A percentile compares a stretch with the other conserved stretches of the same genome.
phyloP scores from a whole-genome alignment of 2,888 invertebrate genomes.

The Zelleria hepariella region DNA sequence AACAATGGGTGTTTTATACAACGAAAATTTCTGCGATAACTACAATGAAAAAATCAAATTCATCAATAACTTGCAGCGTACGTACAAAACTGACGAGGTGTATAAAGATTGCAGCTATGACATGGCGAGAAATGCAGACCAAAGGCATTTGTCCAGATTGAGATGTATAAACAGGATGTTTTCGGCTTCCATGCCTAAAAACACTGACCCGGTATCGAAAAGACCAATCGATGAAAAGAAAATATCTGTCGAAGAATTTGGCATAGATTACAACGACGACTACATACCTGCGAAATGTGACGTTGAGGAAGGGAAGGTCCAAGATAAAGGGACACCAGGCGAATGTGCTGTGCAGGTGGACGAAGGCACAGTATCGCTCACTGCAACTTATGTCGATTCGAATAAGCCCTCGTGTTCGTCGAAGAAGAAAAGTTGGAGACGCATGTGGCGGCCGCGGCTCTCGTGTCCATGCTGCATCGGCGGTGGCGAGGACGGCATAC shows the following conservation, averaged over 20 bases:
- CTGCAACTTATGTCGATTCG: background rate
- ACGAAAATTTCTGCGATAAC: background rate
- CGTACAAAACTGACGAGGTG: constrained; percentile 17
- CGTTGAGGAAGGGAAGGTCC: background rate
- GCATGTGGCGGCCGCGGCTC: constrained; percentile 23
- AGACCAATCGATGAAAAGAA: background rate
- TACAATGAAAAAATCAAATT: background rate
- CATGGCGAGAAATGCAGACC: background rate
- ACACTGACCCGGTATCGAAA: background rate
- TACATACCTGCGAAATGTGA: background rate
- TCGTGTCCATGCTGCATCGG: constrained; percentile 50
- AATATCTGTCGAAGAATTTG: background rate
- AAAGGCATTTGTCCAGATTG: background rate
- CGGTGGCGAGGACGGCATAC: constrained; percentile 26
- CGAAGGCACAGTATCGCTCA: background rate
- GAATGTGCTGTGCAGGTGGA: background rate
- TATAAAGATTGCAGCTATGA: constrained; percentile 45
- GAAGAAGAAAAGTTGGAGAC: background rate
- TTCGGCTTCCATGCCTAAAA: background rate
- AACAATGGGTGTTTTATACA: background rate
- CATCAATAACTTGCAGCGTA: background rate
- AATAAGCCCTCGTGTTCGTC: background rate
- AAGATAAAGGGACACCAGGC: background rate
- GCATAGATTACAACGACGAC: background rate
- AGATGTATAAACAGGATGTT: background rate